These are phyloP conservation scores for Rhynchomys soricoides DNA, from an alignment of 2,113 vertebrate species.

Conservation along the genomic window DNA sequence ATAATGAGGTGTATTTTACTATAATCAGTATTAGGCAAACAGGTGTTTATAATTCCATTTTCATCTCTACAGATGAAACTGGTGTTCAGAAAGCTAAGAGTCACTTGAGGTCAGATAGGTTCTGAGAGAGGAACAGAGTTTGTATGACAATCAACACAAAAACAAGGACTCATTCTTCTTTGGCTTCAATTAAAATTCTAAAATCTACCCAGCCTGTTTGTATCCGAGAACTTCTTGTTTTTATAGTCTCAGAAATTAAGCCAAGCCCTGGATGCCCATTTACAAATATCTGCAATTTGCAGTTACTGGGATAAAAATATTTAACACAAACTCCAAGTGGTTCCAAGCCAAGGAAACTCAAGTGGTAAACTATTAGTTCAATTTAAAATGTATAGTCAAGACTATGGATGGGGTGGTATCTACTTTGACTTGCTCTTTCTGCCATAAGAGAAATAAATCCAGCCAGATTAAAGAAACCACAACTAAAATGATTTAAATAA, in stretches of 20 bases:
- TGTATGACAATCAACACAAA: background rate
- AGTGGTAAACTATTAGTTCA: background rate
- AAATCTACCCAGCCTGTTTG: background rate
- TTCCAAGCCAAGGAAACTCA: background rate
- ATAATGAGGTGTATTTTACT: background rate
- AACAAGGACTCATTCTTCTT: background rate
- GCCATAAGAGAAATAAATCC: background rate
- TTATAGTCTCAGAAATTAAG: background rate
- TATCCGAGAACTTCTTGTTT: background rate
- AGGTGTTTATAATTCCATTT: background rate
- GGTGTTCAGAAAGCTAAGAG: background rate
- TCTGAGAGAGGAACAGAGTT: slow-evolving; percentile 12
- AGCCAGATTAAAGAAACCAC: background rate
- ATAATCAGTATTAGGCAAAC: background rate
- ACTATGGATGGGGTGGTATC: background rate
- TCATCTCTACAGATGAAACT: background rate
- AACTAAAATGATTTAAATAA: slow-evolving; percentile 58
- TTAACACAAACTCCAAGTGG: background rate
- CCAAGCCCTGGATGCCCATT: background rate
- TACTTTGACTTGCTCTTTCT: slow-evolving; percentile 30
- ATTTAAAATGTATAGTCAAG: slow-evolving; percentile 8
- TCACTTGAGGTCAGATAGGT: background rate
- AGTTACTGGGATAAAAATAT: background rate
- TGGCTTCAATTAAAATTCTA: background rate
- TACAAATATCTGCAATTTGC: slow-evolving; percentile 15